Evolutionary conservation across 1,140 invertebrate species (phyloP).

Genomic region (Ctenoplectra terminalis): DNA sequence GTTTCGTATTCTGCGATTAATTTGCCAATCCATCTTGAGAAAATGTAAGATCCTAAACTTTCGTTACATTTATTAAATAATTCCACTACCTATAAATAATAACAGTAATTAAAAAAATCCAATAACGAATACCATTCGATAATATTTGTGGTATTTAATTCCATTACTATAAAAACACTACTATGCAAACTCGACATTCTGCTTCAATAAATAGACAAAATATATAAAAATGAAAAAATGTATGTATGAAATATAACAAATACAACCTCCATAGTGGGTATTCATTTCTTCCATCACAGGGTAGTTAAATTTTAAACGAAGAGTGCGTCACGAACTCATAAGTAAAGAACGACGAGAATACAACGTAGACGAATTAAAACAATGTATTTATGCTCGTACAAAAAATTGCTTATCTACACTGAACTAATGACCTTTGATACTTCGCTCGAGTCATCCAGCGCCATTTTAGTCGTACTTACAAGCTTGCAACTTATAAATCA

Average conservation of each 20-base stretch:
- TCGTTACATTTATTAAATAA: conserved; percentile 76
- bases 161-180: neutral
- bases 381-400: neutral
- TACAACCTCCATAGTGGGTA: conserved; percentile 78
- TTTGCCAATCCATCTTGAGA: conserved; percentile 78
- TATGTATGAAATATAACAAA: conserved; percentile 13
- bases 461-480: conserved; percentile 70
- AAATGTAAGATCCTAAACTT: conserved; percentile 73
- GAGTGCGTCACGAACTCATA: conserved; percentile 45
- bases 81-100: conserved; percentile 73
- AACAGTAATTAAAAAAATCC: neutral
- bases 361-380: conserved; percentile 6
- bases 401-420: conserved; percentile 51
- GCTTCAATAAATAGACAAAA: neutral
- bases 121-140: neutral
- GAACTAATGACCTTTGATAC: conserved; percentile 75
- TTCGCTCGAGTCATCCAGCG: conserved; percentile 74
- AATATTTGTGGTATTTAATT: neutral
- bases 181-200: neutral
- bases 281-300: conserved; percentile 72
- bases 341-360: conserved; percentile 17
- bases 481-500: conserved; percentile 34
- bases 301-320: conserved; percentile 12
- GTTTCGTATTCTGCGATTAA: conserved; percentile 76
- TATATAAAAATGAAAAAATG: neutral